Percentiles rank a stretch among this genome's conserved stretches.
Conservation (phyloP, 2,113 vertebrate genomes). For the Hepsetus odoe region DNA sequence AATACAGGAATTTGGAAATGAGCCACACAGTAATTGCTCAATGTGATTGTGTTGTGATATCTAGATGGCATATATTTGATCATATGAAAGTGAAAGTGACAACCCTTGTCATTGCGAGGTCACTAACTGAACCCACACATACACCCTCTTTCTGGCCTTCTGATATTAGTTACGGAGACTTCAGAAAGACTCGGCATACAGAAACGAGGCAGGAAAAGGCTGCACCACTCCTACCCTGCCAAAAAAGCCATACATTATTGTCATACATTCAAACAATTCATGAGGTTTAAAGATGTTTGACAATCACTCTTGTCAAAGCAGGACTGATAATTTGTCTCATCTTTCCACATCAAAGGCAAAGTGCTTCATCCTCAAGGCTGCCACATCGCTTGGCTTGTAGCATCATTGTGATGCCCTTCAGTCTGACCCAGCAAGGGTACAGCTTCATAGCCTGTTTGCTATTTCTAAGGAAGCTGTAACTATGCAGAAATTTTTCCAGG, state of each 20-base stretch:
- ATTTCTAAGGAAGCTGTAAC: neutral
- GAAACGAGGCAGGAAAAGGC: constrained; percentile 3
- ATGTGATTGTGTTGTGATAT: no score
- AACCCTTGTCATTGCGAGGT: no score
- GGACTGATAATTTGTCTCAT: neutral
- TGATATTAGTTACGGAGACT: constrained; percentile 30
- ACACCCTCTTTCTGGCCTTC: constrained; percentile 23
- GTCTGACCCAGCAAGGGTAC: neutral
- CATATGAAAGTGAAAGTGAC: no score
- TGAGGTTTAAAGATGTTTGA: neutral
- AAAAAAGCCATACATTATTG: neutral
- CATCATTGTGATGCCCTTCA: neutral
- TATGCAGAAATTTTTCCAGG: neutral
- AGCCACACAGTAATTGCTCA: neutral
- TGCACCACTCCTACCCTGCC: neutral
- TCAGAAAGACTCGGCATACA: constrained; percentile 28
- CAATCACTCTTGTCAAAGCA: neutral
- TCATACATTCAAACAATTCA: neutral
- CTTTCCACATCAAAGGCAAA: constrained; percentile 5
- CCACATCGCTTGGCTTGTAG: neutral
- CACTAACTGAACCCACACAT: neutral
- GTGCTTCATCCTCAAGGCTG: neutral
- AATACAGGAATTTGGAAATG: no score
- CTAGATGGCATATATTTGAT: neutral
- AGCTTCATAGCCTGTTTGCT: neutral